Base-by-base conservation (phyloP, 1,140 invertebrate genomes). In the Teleogryllus occipitalis region DNA sequence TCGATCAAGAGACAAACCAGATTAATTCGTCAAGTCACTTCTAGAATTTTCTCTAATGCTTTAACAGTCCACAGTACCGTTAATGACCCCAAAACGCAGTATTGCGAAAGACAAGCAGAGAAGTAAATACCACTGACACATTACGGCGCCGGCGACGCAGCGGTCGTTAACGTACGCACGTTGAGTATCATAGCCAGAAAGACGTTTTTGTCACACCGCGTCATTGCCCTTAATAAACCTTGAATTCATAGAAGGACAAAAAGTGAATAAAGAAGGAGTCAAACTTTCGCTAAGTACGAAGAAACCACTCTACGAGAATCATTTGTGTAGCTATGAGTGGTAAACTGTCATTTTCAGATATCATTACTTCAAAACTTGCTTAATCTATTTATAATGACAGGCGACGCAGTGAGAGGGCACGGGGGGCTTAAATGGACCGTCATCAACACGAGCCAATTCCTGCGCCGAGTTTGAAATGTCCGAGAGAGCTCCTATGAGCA, bases 181-280 rank as follows among this genome's bases (percentile, higher is more conserved):
- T 39, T 39, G 27, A 5, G 27, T 39, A 39, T 39, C 27, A 39
- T 39, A 39, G 27, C 27, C 27, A 1, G 27, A 39, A 39, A 39
- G 27, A 39, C 27, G 27, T 39, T 39, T 39, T 39, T 39, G 27
- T 39, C 27, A 39, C 27, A 39, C 27, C 27, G 27, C 27, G 27
- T 39, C 27, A 39, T 39, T 39, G 27, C 27, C 27, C 27, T 39
- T 39, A 39, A 39, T 39, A 39, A 39, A 39, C 27, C 5, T 77
- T 85, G 54, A 65, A 65, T 65, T 18, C 54, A 14, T 18, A 65
- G 54, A 65, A 10, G 54, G 10, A 65, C 54, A 65, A 65, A 65
- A 65, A 65, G 54, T 65, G 18, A 65, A 65, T 65, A 18, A 65
- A 65, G 54, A 65, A 14, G 54, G 54, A 65, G 54, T 65, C 54